These are phyloP conservation scores for Blomia tropicalis DNA, from an alignment of 2,888 invertebrate species.

Conservation along the genomic window DNA sequence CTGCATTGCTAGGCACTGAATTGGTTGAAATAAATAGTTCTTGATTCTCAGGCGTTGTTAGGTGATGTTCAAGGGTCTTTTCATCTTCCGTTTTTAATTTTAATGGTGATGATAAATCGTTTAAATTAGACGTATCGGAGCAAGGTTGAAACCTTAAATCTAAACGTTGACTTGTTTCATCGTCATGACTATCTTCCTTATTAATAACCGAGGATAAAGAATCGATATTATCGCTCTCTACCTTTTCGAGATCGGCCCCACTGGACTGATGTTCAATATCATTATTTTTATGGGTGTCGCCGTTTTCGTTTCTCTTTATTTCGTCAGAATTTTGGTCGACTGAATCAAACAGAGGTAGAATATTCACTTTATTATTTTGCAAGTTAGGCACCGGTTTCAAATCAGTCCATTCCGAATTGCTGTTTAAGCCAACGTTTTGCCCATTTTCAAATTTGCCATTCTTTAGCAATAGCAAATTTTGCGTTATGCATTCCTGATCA, in stretches of 20 bases:
- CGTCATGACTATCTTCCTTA: neutral
- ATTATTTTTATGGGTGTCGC: too few relatives aligned
- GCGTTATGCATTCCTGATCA: constrained; percentile 1
- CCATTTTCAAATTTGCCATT: constrained; percentile 18
- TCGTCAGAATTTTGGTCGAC: neutral
- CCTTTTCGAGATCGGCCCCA: neutral
- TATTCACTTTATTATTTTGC: neutral
- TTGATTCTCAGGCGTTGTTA: neutral
- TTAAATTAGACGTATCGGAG: neutral
- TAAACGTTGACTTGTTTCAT: neutral
- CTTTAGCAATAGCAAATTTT: constrained; percentile 14
- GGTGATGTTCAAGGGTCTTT: neutral
- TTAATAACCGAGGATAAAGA: neutral
- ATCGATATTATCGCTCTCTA: neutral
- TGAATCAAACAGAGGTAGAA: neutral
- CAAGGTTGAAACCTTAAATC: neutral
- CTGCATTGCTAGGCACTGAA: neutral
- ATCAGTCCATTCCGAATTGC: constrained; percentile 7
- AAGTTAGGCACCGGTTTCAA: constrained; percentile 2
- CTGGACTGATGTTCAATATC: neutral
- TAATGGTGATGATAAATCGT: neutral
- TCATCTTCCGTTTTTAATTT: neutral
- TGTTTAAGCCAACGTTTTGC: constrained; percentile 7
- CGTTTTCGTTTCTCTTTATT: too few relatives aligned
- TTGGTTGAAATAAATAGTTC: neutral